Conservation (phyloP, 2,888 invertebrate species). For the Polyommatus icarus region DNA sequence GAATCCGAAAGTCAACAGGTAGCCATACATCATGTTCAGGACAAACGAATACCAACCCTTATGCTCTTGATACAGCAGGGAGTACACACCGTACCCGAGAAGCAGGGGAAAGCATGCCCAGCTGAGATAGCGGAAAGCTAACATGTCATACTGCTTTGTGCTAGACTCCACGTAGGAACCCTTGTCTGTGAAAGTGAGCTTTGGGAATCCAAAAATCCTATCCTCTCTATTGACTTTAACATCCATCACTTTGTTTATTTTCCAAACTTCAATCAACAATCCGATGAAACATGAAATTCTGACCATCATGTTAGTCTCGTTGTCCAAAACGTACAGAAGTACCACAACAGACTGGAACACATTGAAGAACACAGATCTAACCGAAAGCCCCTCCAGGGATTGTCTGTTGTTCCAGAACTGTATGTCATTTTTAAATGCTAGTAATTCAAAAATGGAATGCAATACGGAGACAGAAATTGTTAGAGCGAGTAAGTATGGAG, state of each 20-base stretch:
- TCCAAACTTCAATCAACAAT: constrained; percentile 98
- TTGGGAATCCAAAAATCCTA: constrained; percentile 89
- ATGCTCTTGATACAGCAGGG: constrained; percentile 96
- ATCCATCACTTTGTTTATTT: constrained; percentile 96
- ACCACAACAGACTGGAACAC: constrained; percentile 98
- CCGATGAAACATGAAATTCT: constrained; percentile 97
- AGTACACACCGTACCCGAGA: constrained; percentile 96
- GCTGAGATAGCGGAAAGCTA: constrained; percentile 98
- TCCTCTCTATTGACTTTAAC: constrained; percentile 88
- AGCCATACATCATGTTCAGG: constrained; percentile 98
- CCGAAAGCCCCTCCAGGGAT: constrained; percentile 97
- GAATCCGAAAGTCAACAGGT: constrained; percentile 98
- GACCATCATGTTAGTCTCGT: constrained; percentile 98
- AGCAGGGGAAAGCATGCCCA: constrained; percentile 97
- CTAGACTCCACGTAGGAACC: constrained; percentile 97
- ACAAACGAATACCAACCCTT: constrained; percentile 99
- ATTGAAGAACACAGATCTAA: constrained; percentile 98
- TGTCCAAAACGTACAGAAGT: constrained; percentile 97
- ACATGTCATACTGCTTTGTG: constrained; percentile 95
- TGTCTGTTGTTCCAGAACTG: constrained; percentile 99
- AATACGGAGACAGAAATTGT: constrained; percentile 96
- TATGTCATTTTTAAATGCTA: constrained; percentile 99
- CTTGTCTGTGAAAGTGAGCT: constrained; percentile 92
- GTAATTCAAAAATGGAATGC: constrained; percentile 98
- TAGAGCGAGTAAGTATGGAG: constrained; percentile 94